phyloP scores from a whole-genome alignment of 2,888 invertebrate genomes.

The Netelia fuscicornis region DNA sequence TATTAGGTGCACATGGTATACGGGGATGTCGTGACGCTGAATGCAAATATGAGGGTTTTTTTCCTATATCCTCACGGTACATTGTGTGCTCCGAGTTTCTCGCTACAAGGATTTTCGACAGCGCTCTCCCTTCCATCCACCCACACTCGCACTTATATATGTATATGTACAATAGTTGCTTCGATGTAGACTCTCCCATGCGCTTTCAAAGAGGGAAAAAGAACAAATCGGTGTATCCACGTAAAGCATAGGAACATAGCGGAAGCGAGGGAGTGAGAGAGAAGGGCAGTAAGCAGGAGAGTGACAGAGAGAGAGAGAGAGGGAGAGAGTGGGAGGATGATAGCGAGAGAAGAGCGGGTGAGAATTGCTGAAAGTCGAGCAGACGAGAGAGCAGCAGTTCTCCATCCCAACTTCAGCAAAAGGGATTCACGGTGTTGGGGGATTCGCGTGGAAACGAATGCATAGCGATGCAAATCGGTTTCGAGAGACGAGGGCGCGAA shows the following conservation, averaged over 20 bases:
- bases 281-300: not conserved
- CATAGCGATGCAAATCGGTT: constrained; percentile 72
- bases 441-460: constrained; percentile 47
- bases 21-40: constrained; percentile 45
- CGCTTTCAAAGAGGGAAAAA: constrained; percentile 38
- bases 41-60: constrained; percentile 61
- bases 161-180: constrained; percentile 1
- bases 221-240: constrained; percentile 43
- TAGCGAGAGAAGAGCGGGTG: not conserved
- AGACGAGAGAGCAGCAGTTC: constrained; percentile 3
- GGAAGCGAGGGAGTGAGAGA: constrained; percentile 19
- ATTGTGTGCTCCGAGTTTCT: constrained; percentile 31
- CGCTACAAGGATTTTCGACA: constrained; percentile 13
- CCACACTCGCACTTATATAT: not conserved
- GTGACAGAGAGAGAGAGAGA: constrained; percentile 11
- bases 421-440: constrained; percentile 1
- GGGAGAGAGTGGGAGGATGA: not conserved
- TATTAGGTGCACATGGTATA: constrained; percentile 32
- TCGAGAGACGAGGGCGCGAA: constrained; percentile 68
- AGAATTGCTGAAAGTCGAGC: constrained; percentile 40
- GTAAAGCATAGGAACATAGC: constrained; percentile 16
- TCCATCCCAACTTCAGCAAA: constrained; percentile 23
- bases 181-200: not conserved
- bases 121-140: not conserved
- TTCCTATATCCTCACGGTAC: constrained; percentile 19